Evolutionary conservation across 2,797 vertebrate species (phyloP).

Genomic region (Aplochiton taeniatus): DNA sequence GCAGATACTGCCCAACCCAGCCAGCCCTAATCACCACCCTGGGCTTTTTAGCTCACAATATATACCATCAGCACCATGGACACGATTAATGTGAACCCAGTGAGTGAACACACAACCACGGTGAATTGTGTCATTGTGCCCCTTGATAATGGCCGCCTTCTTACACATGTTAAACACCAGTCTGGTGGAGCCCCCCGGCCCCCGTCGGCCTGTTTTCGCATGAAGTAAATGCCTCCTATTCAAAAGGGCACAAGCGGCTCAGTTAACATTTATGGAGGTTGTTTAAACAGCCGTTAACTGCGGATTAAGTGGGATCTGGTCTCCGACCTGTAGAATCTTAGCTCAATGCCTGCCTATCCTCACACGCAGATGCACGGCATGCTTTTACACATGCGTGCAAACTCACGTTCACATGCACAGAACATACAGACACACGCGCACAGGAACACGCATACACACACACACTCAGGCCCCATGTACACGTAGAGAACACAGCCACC

Average conservation of each 20-base stretch:
- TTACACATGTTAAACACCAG: constrained; percentile 65
- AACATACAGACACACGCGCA: constrained; percentile 5
- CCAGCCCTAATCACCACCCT: not conserved
- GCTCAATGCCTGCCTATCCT: constrained; percentile 37
- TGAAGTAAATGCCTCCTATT: constrained; percentile 73
- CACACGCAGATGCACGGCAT: not conserved
- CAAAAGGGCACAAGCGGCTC: constrained; percentile 54
- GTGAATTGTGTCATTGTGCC: constrained; percentile 73
- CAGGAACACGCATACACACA: constrained; percentile 6
- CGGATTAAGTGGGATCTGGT: constrained; percentile 70
- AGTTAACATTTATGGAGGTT: constrained; percentile 69
- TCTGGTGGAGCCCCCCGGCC: constrained; percentile 54
- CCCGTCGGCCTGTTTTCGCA: constrained; percentile 63
- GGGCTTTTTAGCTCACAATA: not conserved
- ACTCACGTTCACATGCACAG: constrained; percentile 29
- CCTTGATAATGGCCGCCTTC: constrained; percentile 66
- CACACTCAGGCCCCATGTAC: not conserved
- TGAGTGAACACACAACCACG: constrained; percentile 43
- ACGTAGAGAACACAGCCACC: not conserved
- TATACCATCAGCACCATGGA: constrained; percentile 42
- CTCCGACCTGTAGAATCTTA: constrained; percentile 51
- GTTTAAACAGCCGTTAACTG: constrained; percentile 78
- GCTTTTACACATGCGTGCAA: constrained; percentile 18
- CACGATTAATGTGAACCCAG: constrained; percentile 60
- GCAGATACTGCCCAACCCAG: no score